These are phyloP conservation scores for Campoplex capitator DNA, from an alignment of 2,888 invertebrate species.

Conservation along the genomic window DNA sequence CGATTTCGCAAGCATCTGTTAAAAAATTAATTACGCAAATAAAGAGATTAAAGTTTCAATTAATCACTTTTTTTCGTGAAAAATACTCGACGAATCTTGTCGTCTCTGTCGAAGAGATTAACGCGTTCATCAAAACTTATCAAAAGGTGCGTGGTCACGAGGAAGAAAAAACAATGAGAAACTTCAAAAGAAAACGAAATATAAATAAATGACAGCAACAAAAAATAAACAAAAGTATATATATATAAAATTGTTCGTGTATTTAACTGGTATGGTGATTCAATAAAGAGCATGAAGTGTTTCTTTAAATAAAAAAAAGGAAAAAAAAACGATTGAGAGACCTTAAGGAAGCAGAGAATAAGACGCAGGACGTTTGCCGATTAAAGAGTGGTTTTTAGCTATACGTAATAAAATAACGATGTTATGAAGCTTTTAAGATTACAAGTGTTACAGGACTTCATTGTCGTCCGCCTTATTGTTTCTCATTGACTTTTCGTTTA, in stretches of 20 bases:
- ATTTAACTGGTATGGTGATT: slow-evolving; percentile 68
- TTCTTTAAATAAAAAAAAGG: slow-evolving; percentile 47
- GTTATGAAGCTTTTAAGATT: slow-evolving; percentile 70
- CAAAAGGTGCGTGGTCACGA: background rate
- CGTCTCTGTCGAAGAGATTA: slow-evolving; percentile 5
- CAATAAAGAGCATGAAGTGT: slow-evolving; percentile 68
- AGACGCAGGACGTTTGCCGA: slow-evolving; percentile 73
- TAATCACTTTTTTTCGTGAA: slow-evolving; percentile 11
- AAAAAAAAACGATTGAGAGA: slow-evolving; percentile 57
- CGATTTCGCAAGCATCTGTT: slow-evolving; percentile 19
- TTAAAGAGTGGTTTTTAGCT: slow-evolving; percentile 66
- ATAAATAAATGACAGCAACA: slow-evolving; percentile 41
- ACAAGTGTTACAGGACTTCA: slow-evolving; percentile 50
- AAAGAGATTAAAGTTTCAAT: slow-evolving; percentile 26
- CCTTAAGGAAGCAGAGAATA: slow-evolving; percentile 44
- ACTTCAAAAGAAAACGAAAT: slow-evolving; percentile 17
- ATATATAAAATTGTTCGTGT: slow-evolving; percentile 63
- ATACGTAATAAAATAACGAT: slow-evolving; percentile 62
- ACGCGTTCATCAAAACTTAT: slow-evolving; percentile 18
- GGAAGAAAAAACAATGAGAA: background rate
- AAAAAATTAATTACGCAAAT: slow-evolving; percentile 4
- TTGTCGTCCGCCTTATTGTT: slow-evolving; percentile 30
- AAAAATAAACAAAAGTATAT: slow-evolving; percentile 28
- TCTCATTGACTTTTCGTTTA: slow-evolving; percentile 30
- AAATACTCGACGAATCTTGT: background rate